Evolutionary conservation across 2,797 vertebrate genomes (phyloP).

Genomic region (Neosalanx taihuensis): DNA sequence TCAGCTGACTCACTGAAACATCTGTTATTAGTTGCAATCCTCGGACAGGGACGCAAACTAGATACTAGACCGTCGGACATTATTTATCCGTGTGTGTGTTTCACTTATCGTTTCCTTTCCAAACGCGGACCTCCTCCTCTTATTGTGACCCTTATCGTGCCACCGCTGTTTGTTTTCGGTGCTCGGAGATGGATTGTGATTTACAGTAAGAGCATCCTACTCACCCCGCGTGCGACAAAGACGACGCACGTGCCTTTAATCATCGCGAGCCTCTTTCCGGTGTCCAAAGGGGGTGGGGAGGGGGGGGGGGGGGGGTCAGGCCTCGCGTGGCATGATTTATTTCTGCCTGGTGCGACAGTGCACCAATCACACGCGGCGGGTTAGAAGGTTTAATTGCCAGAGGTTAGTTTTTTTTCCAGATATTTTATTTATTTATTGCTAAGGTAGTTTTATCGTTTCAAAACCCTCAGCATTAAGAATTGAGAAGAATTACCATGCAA

Average conservation of each 20-base stretch:
- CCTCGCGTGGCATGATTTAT: too few species aligned
- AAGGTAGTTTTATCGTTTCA: too few species aligned
- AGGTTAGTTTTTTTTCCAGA: too few species aligned
- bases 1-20: conserved; percentile 57
- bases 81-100: conserved; percentile 10
- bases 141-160: not conserved
- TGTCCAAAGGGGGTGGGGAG: too few species aligned
- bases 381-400: too few species aligned
- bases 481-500: not conserved
- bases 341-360: too few species aligned
- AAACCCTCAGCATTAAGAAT: not conserved
- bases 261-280: too few species aligned
- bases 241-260: not conserved
- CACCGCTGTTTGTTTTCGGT: not conserved
- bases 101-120: not conserved
- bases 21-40: conserved; percentile 52
- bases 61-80: conserved; percentile 9
- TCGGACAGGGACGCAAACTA: not conserved
- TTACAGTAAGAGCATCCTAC: conserved; percentile 26
- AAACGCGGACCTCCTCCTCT: not conserved
- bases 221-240: not conserved
- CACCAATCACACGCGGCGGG: too few species aligned
- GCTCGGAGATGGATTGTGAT: conserved; percentile 5
- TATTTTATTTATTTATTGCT: too few species aligned
- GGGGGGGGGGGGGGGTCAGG: too few species aligned